Base-by-base conservation (phyloP, 2,797 vertebrate species). In the Centropyge bicolor region DNA sequence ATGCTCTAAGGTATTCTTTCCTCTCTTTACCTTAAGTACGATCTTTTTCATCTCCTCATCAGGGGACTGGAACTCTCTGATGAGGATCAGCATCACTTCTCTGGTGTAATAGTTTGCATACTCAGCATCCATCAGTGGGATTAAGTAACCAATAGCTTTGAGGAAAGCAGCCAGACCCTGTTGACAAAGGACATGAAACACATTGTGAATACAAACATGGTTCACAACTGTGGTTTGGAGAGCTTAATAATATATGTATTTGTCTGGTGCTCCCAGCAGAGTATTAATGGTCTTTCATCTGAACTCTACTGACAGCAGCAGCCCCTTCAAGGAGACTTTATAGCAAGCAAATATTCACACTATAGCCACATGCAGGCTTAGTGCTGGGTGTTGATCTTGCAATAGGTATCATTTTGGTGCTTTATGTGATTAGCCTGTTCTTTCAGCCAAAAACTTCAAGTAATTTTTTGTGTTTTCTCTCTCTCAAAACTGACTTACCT, bases 41-140 rank as follows among this genome's bases (percentile, higher is more conserved):
- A 99, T 99, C 94, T 99, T 99, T 79, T 99, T 99, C 98, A 99
- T 99, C 87, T 99, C 98, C 93, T 99, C 98, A 69, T 99, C 98
- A 22, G 98, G 98, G 87, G 98, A 99, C 69, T 99, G 98, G 90
- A 99, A 99, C 95, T 99, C 98, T 95, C 98, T 92, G 94, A 99
- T 99, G 79, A 99, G 98, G 93, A 99, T 99, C 69, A 99, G 82
- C 98, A 99, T 99, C 92, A 99, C 98, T 94, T 99, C 98, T 80
- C 98, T 96, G 87, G 98, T 99, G 84, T 99, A 99, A 89, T 99
- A 99, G 95, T 99, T 99, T 8, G 98, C 98, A 65, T 99, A 99
- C 83, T 99, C 98, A 0, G 98, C 98, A 81, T 99, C 98, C 98
- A 99, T 99, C 79, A 99, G 94, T 1, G 98, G 98, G 92, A 99